phyloP scores from a whole-genome alignment of 1,140 invertebrate genomes.

The Temnothorax longispinosus region DNA sequence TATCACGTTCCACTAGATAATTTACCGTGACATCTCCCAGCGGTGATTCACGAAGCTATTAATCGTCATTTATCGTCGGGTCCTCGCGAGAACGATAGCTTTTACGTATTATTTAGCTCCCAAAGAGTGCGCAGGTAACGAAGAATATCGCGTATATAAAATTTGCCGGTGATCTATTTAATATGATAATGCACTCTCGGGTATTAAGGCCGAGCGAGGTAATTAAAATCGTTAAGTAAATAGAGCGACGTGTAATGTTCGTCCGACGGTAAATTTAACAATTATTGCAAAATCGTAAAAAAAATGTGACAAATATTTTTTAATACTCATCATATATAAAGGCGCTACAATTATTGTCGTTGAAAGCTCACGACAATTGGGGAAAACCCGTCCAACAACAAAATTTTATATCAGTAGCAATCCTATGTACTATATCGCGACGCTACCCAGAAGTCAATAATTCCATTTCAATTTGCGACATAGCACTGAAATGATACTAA shows the following conservation, averaged over 20 bases:
- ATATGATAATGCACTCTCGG: slow-evolving; percentile 1
- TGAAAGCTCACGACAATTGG: neutral
- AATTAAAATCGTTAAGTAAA: slow-evolving; percentile 46
- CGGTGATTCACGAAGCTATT: slow-evolving; percentile 17
- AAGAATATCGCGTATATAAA: neutral
- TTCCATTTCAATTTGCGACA: neutral
- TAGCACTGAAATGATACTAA: neutral
- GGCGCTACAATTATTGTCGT: neutral
- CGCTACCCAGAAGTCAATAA: neutral
- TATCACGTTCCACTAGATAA: slow-evolving; percentile 16
- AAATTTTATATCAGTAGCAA: neutral
- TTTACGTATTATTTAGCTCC: neutral
- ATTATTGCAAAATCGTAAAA: slow-evolving; percentile 1
- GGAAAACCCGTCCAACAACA: neutral
- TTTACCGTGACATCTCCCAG: neutral
- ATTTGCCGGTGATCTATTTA: slow-evolving; percentile 14
- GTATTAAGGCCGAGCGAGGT: slow-evolving; percentile 38
- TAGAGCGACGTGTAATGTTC: slow-evolving; percentile 19
- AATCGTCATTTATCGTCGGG: neutral
- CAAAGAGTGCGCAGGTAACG: neutral
- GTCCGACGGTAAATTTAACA: slow-evolving; percentile 3
- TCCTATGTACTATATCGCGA: neutral
- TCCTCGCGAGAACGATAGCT: neutral
- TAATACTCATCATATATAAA: neutral
- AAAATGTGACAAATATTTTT: neutral